These are phyloP conservation scores for Hippocampus comes DNA, from an alignment of 2,113 vertebrate species.

Conservation along the genomic window DNA sequence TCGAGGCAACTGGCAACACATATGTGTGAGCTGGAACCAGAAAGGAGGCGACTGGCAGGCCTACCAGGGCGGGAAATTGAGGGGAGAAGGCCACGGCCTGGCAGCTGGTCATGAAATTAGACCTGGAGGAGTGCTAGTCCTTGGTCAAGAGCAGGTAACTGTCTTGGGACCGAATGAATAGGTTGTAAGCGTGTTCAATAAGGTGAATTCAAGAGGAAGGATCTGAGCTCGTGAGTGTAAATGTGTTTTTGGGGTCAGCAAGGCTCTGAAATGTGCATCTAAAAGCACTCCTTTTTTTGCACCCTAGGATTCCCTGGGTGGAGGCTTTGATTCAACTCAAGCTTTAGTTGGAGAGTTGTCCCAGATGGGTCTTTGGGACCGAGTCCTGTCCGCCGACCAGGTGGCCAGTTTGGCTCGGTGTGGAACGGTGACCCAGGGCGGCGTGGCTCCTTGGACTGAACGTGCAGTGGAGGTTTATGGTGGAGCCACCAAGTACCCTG, in stretches of 20 bases:
- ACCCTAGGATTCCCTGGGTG: conserved; percentile 79
- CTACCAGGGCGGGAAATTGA: conserved; percentile 83
- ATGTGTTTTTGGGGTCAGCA: conserved; percentile 6
- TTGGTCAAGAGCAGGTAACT: conserved; percentile 94
- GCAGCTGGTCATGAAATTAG: conserved; percentile 89
- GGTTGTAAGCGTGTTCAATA: neutral
- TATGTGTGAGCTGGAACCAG: conserved; percentile 90
- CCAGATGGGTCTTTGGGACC: conserved; percentile 91
- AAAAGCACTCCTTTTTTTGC: neutral
- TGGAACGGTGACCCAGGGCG: conserved; percentile 77
- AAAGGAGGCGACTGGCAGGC: conserved; percentile 86
- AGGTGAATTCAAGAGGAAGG: neutral
- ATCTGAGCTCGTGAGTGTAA: neutral
- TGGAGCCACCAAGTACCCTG: conserved; percentile 81
- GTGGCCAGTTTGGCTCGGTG: conserved; percentile 87
- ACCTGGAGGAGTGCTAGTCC: conserved; percentile 84
- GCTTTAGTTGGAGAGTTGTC: conserved; percentile 91
- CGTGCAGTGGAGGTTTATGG: conserved; percentile 81
- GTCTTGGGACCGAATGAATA: neutral
- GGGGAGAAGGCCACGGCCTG: conserved; percentile 81
- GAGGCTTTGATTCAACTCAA: conserved; percentile 90
- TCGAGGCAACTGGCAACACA: conserved; percentile 86
- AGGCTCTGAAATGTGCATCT: neutral
- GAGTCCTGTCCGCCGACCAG: conserved; percentile 78
- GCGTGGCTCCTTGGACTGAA: conserved; percentile 85